Evolutionary conservation across 1,140 invertebrate species (phyloP).

Genomic region (Drosophila equinoxialis): DNA sequence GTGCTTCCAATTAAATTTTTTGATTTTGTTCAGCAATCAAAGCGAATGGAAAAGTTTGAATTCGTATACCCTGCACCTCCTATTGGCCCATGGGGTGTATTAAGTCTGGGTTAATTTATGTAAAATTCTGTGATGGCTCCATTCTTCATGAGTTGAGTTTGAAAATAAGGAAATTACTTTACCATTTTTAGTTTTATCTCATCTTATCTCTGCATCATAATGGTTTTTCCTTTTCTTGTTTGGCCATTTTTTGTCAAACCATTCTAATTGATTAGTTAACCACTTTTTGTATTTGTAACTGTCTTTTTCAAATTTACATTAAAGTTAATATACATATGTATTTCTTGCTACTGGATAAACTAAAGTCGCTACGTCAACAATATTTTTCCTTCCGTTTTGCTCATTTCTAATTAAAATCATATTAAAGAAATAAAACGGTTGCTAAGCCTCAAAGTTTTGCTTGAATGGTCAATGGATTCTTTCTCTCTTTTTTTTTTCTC

Average conservation of each 20-base stretch:
- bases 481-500: slow-evolving; percentile 15
- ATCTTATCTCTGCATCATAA: no score
- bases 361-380: background rate
- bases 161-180: no score
- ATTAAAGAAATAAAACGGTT: slow-evolving; percentile 64
- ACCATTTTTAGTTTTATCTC: no score
- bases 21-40: slow-evolving; percentile 49
- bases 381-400: background rate
- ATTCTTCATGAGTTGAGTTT: no score
- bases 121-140: no score
- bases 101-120: no score
- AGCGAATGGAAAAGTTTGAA: slow-evolving; percentile 47
- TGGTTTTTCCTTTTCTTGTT: no score
- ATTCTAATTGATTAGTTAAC: no score
- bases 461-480: slow-evolving; percentile 42
- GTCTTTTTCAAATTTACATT: no score
- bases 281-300: no score
- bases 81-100: background rate
- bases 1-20: slow-evolving; percentile 41
- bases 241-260: no score
- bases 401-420: slow-evolving; percentile 70
- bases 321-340: background rate
- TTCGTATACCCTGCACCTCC: background rate
- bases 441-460: slow-evolving; percentile 61
- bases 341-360: background rate